These are phyloP conservation scores for Lapara coniferarum DNA, from an alignment of 2,888 invertebrate genomes.

Conservation along the genomic window DNA sequence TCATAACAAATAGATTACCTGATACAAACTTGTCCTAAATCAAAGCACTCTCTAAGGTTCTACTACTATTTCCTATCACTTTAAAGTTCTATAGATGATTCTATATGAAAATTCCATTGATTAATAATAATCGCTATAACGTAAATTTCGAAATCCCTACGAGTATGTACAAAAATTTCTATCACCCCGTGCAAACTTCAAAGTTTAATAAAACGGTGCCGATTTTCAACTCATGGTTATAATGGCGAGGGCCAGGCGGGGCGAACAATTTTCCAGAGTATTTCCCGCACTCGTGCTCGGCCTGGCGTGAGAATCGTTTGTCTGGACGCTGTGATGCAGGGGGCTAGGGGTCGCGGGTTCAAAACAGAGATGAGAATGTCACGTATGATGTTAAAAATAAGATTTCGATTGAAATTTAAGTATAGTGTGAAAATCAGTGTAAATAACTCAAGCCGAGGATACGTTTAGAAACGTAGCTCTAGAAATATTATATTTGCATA, in stretches of 20 bases:
- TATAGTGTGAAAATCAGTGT: no score
- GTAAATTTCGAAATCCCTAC: no score
- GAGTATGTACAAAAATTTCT: not conserved
- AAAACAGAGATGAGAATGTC: not conserved
- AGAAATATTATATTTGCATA: no score
- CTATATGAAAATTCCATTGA: no score
- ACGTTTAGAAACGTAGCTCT: no score
- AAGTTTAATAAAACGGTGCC: conserved; percentile 10
- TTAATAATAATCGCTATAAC: no score
- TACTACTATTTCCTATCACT: no score
- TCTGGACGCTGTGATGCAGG: conserved; percentile 24
- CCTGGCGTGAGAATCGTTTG: conserved; percentile 32
- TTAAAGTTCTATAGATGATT: no score
- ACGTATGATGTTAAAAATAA: not conserved
- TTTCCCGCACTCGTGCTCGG: conserved; percentile 30
- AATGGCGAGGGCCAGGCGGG: not conserved
- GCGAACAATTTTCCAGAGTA: conserved; percentile 30
- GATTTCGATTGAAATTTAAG: not conserved
- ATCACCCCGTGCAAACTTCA: not conserved
- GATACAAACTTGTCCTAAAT: no score
- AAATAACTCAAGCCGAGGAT: no score
- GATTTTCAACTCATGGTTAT: not conserved
- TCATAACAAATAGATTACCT: no score
- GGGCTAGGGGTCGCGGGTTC: not conserved
- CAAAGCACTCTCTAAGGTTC: no score